phyloP scores from a whole-genome alignment of 2,888 invertebrate species.

The Ormyrus nitidulus region DNA sequence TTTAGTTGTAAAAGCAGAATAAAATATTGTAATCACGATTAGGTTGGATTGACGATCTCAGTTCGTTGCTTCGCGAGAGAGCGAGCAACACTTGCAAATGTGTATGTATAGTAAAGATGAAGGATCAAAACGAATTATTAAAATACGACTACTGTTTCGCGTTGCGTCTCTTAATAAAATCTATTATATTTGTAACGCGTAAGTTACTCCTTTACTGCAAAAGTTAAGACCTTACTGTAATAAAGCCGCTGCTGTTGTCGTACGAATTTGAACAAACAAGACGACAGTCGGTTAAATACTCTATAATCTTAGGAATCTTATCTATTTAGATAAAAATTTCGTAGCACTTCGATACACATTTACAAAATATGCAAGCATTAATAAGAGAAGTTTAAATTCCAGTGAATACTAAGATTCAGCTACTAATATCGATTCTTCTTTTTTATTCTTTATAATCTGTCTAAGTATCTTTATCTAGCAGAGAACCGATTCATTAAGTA shows the following conservation, averaged over 20 bases:
- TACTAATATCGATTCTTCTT: slow-evolving; percentile 27
- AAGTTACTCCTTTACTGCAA: slow-evolving; percentile 45
- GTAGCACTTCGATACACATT: slow-evolving; percentile 54
- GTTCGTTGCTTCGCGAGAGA: slow-evolving; percentile 42
- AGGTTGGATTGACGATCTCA: slow-evolving; percentile 46
- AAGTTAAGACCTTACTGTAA: slow-evolving; percentile 46
- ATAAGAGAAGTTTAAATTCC: slow-evolving; percentile 40
- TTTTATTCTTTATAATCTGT: slow-evolving; percentile 17
- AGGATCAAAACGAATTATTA: slow-evolving; percentile 55
- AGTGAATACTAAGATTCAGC: slow-evolving; percentile 18
- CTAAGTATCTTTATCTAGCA: background rate
- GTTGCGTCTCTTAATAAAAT: slow-evolving; percentile 48
- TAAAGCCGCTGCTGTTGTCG: slow-evolving; percentile 46
- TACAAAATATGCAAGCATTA: slow-evolving; percentile 49
- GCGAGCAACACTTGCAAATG: slow-evolving; percentile 19
- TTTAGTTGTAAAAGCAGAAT: slow-evolving; percentile 50
- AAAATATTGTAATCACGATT: slow-evolving; percentile 45
- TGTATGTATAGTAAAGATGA: slow-evolving; percentile 45
- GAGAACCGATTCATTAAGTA: slow-evolving; percentile 24
- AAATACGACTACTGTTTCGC: slow-evolving; percentile 52
- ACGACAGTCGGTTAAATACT: slow-evolving; percentile 32
- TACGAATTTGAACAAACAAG: slow-evolving; percentile 44
- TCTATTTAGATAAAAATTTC: slow-evolving; percentile 54
- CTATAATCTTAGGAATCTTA: slow-evolving; percentile 56
- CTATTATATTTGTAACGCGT: slow-evolving; percentile 54